phyloP scores from a whole-genome alignment of 1,140 invertebrate genomes.

The Papilio aristodemus region DNA sequence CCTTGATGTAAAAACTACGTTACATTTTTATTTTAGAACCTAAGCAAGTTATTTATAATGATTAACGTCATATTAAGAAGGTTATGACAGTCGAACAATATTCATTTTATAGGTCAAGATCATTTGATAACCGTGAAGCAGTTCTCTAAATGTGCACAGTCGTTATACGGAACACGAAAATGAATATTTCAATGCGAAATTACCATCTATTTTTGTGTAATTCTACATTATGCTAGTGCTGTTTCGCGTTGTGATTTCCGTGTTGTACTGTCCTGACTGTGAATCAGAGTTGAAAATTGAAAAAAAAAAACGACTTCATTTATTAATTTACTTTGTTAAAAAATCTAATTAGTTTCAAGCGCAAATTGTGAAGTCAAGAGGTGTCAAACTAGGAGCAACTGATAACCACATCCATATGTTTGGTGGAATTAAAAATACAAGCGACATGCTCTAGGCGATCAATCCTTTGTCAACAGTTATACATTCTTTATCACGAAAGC shows the following conservation, averaged over 20 bases:
- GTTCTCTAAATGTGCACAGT: neutral
- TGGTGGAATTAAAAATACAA: too few relatives aligned
- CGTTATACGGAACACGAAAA: neutral
- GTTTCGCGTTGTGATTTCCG: neutral
- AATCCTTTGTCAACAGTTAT: neutral
- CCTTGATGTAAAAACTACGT: too few relatives aligned
- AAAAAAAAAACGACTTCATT: too few relatives aligned
- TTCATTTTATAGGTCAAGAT: conserved; percentile 21
- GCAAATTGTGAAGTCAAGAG: too few relatives aligned
- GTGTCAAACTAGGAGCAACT: too few relatives aligned
- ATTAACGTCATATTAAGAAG: neutral
- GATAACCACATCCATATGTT: too few relatives aligned
- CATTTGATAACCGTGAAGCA: neutral
- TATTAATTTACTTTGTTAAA: too few relatives aligned
- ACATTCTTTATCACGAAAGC: neutral
- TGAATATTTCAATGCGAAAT: neutral
- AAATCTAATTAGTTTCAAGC: too few relatives aligned
- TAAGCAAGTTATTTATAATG: neutral
- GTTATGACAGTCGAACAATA: neutral
- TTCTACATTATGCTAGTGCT: neutral
- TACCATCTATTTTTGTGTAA: neutral
- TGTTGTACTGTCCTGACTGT: neutral
- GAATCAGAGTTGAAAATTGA: neutral
- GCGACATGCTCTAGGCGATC: too few relatives aligned
- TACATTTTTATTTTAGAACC: neutral